Percentiles rank a stretch among this genome's conserved stretches.
Conservation (phyloP, 1,140 invertebrate genomes). For the Orius insidiosus region DNA sequence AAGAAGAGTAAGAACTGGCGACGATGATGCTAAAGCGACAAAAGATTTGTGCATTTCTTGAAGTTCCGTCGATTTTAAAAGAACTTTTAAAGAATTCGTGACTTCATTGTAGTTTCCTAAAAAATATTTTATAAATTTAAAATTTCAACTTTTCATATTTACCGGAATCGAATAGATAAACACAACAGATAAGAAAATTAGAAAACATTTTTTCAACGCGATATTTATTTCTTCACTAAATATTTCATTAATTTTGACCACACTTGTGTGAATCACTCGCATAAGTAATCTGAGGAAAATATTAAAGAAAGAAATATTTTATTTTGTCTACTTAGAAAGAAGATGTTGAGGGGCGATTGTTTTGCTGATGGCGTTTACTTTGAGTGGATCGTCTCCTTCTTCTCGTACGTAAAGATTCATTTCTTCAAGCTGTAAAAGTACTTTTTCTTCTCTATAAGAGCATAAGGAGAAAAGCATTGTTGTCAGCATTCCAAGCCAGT, state of each 20-base stretch:
- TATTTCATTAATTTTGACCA: conserved; percentile 8
- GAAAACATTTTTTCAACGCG: conserved; percentile 28
- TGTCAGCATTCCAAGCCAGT: conserved; percentile 57
- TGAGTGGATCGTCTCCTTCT: conserved; percentile 37
- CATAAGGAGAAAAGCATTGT: conserved; percentile 44
- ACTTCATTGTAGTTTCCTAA: conserved; percentile 43
- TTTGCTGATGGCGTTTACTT: conserved; percentile 38
- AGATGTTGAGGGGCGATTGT: conserved; percentile 38
- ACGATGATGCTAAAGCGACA: conserved; percentile 29
- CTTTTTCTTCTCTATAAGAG: conserved; percentile 44
- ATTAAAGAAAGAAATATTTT: conserved; percentile 3
- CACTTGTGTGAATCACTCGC: conserved; percentile 6
- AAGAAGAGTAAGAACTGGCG: conserved; percentile 43
- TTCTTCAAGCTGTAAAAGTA: conserved; percentile 38
- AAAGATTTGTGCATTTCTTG: conserved; percentile 36
- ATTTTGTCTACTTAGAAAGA: conserved; percentile 37
- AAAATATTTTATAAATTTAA: too few species aligned
- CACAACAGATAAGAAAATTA: conserved; percentile 25
- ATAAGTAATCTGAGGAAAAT: conserved; percentile 14
- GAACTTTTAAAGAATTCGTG: conserved; percentile 34
- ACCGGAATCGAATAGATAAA: conserved; percentile 46
- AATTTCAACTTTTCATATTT: too few species aligned
- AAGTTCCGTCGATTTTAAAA: conserved; percentile 27
- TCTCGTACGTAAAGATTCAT: conserved; percentile 25
- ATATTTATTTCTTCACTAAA: conserved; percentile 1